Evolutionary conservation across 1,140 invertebrate genomes (phyloP).

Genomic region (Neoseiulus cucumeris): DNA sequence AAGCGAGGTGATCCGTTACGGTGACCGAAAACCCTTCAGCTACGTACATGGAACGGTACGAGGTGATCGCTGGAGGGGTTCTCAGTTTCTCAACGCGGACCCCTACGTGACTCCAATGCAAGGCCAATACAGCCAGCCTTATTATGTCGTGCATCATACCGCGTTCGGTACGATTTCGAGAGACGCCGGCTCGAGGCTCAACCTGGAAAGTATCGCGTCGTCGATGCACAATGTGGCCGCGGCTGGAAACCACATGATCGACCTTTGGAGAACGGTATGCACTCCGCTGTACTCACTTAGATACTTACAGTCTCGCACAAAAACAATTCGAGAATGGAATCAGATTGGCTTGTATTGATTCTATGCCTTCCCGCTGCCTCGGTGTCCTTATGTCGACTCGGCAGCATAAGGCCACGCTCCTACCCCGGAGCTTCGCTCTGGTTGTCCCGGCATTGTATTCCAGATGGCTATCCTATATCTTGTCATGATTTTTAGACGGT

Average conservation of each 20-base stretch:
- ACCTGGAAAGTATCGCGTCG: neutral
- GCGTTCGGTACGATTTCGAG: slow-evolving; percentile 1
- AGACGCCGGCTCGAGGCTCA: neutral
- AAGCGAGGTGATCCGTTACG: slow-evolving; percentile 7
- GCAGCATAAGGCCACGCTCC: too few relatives aligned
- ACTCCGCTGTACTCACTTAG: neutral
- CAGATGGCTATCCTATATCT: too few relatives aligned
- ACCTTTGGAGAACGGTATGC: neutral
- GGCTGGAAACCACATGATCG: slow-evolving; percentile 3
- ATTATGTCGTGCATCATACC: neutral
- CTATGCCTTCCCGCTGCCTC: too few relatives aligned
- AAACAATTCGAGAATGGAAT: too few relatives aligned
- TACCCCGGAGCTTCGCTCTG: too few relatives aligned
- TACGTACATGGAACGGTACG: slow-evolving; percentile 3
- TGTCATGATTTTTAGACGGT: too few relatives aligned
- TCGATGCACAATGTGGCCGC: neutral
- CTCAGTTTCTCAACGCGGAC: neutral
- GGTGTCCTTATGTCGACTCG: too few relatives aligned
- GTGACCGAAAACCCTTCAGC: slow-evolving; percentile 1
- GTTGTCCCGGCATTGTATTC: too few relatives aligned
- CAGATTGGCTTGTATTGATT: too few relatives aligned
- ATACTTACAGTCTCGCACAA: too few relatives aligned
- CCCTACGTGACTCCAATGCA: neutral
- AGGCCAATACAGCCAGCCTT: neutral
- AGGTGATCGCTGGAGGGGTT: slow-evolving; percentile 6